Conservation (phyloP, 2,797 vertebrate species). For the Pyrocephalus nanus region DNA sequence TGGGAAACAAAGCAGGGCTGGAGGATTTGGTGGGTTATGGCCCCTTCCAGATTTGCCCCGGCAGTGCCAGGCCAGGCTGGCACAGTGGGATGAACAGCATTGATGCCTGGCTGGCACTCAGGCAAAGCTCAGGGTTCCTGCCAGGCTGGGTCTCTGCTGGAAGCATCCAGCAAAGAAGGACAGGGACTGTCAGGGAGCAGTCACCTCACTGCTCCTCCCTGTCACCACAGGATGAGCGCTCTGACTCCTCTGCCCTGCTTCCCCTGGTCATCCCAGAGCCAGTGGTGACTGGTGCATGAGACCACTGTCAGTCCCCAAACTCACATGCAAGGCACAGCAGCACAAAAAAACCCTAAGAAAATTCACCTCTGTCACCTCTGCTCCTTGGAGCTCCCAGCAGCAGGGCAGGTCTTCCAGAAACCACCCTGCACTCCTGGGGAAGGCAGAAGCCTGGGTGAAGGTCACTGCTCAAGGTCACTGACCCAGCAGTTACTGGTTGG, state of each 20-base stretch:
- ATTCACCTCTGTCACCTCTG: not conserved
- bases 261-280: not conserved
- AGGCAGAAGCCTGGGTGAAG: rapidly evolving
- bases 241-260: not conserved
- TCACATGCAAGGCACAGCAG: not conserved
- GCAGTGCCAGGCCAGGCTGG: too few relatives aligned
- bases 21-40: rapidly evolving
- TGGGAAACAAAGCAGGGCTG: rapidly evolving
- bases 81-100: not conserved
- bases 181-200: rapidly evolving
- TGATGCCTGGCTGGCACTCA: not conserved
- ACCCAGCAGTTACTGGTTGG: rapidly evolving
- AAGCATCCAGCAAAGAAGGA: not conserved
- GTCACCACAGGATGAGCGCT: too few relatives aligned
- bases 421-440: rapidly evolving
- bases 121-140: not conserved
- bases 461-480: not conserved
- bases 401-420: not conserved
- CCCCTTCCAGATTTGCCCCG: not conserved
- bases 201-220: not conserved
- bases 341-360: not conserved
- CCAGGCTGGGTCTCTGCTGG: not conserved
- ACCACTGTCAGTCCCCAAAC: rapidly evolving
- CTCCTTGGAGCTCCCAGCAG: rapidly evolving
- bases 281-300: rapidly evolving